Evolutionary conservation across 1,140 invertebrate genomes (phyloP), one percentile per base, ranked within the genome.

Genomic region (Cyclargus thomasi): DNA sequence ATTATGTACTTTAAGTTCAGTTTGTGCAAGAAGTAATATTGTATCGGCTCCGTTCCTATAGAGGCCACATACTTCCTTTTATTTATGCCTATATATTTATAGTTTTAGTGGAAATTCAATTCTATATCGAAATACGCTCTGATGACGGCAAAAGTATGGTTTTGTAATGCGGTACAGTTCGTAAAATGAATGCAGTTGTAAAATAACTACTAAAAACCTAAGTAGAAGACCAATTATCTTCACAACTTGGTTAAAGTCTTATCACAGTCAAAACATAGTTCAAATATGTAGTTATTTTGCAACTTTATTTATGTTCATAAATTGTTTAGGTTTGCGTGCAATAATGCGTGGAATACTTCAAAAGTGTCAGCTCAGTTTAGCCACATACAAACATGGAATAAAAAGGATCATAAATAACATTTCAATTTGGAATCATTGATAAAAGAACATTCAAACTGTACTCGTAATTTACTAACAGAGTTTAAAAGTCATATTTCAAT

Each of bases 31-130:
- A 79, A 70, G 78, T 71, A 76, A 79, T 70, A 77, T 74, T 76
- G 75, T 79, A 81, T 79, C 75, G 83, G 83, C 85, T 83, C 82
- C 80, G 80, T 86, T 87, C 83, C 82, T 89, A 82, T 81, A 80
- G 80, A 79, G 65, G 84, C 84, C 83, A 80, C 75, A 76, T 83
- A 78, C 70, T 78, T 84, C 82, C 80, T 79, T 29, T 85, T 85
- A 86, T 88, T 87, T 86, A 87, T 87, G 78, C 79, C 77, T 82
- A 81, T 80, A 74, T 69, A 69, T 72, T 72, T 74, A 73, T 74
- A 78, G 76, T 71, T 72, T 75, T 74, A 77, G 75, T 72, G 70
- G 73, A 72, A 53, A 73, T 70, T 69, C 68, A 73, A 76, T 75
- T 71, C 73, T 77, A 69, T 75, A 74, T 79, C 72, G 71, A 69